Evolutionary conservation across 2,888 invertebrate genomes (phyloP).

Genomic region (Rutpela maculata): DNA sequence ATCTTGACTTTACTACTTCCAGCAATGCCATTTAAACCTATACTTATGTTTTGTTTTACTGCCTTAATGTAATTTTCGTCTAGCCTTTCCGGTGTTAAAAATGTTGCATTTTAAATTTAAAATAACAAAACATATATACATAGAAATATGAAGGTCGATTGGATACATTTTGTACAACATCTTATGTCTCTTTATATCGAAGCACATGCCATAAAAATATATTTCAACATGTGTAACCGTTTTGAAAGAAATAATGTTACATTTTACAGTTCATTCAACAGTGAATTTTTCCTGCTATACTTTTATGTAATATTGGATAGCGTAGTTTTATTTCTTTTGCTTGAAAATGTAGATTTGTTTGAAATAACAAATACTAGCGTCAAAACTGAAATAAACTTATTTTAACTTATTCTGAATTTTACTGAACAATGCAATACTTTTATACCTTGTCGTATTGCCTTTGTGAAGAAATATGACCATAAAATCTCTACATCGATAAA

Average conservation of each 20-base stretch:
- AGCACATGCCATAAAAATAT: background rate
- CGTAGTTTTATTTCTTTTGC: background rate
- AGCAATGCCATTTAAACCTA: background rate
- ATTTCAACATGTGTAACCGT: slow-evolving; percentile 5
- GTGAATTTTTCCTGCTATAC: background rate
- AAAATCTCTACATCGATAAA: no score
- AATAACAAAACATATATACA: background rate
- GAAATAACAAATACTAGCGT: background rate
- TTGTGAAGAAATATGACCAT: no score
- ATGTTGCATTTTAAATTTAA: background rate
- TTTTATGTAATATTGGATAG: background rate
- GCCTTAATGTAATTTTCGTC: background rate
- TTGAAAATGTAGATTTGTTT: background rate
- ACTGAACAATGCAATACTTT: background rate
- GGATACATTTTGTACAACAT: background rate
- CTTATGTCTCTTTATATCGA: background rate
- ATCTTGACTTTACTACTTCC: background rate
- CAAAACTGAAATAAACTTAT: background rate
- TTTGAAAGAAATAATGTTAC: background rate
- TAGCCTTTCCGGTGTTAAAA: background rate
- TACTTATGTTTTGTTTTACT: background rate
- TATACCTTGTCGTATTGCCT: no score
- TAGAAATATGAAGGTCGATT: background rate
- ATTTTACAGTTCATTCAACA: slow-evolving; percentile 7
- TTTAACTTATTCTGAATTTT: background rate